A percentile compares a stretch with the other conserved stretches of the same genome.
These are phyloP conservation scores for Callyntrura guangdongensis DNA, from an alignment of 2,888 invertebrate species.

Conservation along the genomic window DNA sequence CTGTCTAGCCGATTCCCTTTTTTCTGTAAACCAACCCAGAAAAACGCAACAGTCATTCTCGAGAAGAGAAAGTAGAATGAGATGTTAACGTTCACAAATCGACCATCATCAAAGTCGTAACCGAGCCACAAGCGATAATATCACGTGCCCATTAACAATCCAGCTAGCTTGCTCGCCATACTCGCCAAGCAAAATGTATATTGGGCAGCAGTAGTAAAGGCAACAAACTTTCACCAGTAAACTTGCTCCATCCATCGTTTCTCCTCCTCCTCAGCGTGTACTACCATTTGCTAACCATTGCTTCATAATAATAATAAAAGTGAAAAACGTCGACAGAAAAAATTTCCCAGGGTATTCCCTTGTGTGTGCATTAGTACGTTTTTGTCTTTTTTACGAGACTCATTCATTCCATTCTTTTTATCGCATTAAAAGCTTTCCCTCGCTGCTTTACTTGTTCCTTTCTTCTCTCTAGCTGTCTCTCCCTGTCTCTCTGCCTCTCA, in stretches of 20 bases:
- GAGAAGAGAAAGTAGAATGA: constrained; percentile 65
- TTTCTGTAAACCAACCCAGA: background rate
- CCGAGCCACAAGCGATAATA: constrained; percentile 76
- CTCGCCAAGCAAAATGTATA: background rate
- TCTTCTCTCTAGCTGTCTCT: too few relatives aligned
- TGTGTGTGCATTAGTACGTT: constrained; percentile 56
- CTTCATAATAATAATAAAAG: constrained; percentile 66
- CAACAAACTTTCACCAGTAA: constrained; percentile 39
- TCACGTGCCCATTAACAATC: constrained; percentile 79
- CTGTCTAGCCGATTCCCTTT: background rate
- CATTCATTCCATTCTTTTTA: constrained; percentile 60
- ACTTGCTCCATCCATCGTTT: constrained; percentile 27
- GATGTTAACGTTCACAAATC: constrained; percentile 74
- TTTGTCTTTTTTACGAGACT: constrained; percentile 67
- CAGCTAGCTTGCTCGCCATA: too few relatives aligned
- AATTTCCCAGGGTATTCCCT: constrained; percentile 67
- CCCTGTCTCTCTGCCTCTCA: background rate
- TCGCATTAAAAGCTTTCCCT: constrained; percentile 55
- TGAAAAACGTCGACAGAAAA: constrained; percentile 58
- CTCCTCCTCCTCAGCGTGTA: background rate
- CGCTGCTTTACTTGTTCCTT: background rate
- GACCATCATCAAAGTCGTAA: constrained; percentile 73
- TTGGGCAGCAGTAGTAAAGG: background rate
- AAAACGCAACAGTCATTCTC: constrained; percentile 41
- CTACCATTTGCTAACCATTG: constrained; percentile 23